These are phyloP conservation scores for Melanotus villosus DNA, from an alignment of 2,888 invertebrate genomes.

Conservation along the genomic window DNA sequence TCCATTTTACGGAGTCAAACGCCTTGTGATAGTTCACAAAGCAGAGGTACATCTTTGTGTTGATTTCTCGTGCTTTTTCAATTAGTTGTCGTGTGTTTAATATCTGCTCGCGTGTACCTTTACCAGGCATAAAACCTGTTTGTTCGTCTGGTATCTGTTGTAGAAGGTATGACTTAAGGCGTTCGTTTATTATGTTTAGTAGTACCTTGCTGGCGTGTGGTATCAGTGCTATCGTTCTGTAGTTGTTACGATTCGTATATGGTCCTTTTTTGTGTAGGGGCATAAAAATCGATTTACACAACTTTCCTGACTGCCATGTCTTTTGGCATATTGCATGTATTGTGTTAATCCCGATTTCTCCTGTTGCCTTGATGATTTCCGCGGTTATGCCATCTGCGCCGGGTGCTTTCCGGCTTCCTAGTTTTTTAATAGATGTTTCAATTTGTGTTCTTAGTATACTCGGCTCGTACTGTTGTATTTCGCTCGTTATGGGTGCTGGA, in stretches of 20 bases:
- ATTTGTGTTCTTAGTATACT: neutral
- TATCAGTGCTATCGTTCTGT: constrained; percentile 1
- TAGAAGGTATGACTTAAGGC: neutral
- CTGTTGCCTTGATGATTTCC: no score
- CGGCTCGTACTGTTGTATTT: neutral
- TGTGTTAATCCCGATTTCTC: neutral
- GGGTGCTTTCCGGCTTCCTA: neutral
- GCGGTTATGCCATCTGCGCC: no score
- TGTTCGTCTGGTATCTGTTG: neutral
- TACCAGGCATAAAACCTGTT: neutral
- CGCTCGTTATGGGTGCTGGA: neutral
- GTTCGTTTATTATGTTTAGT: neutral
- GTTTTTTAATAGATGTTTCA: neutral
- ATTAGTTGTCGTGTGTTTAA: constrained; percentile 1
- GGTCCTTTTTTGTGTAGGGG: neutral
- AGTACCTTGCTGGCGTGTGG: no score
- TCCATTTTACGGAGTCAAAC: neutral
- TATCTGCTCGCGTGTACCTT: neutral
- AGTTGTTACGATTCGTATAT: neutral
- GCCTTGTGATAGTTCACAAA: neutral
- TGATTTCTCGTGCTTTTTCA: neutral
- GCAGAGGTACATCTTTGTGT: neutral
- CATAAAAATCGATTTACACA: neutral
- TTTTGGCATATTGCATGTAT: neutral
- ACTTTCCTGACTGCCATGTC: neutral